phyloP scores from a whole-genome alignment of 2,888 invertebrate genomes.

The Papilio gigon region DNA sequence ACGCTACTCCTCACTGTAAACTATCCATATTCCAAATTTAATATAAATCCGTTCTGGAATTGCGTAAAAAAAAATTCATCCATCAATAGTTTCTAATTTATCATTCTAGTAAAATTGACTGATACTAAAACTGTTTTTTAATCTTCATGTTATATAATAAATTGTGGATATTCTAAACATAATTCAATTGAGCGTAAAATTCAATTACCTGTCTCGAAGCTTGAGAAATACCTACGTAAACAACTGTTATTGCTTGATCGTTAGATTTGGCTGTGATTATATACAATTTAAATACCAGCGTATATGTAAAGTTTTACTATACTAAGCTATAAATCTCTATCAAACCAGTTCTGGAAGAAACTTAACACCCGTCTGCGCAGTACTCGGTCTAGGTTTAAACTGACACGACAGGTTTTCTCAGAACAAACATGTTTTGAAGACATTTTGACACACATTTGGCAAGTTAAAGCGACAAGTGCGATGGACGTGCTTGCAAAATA shows the following conservation, averaged over 20 bases:
- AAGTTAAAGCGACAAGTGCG: background rate
- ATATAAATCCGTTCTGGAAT: too few relatives aligned
- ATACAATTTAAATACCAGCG: background rate
- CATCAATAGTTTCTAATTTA: too few relatives aligned
- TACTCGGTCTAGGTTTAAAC: slow-evolving; percentile 8
- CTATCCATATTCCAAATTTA: too few relatives aligned
- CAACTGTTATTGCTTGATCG: background rate
- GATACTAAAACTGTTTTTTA: background rate
- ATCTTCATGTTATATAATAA: background rate
- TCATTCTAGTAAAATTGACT: too few relatives aligned
- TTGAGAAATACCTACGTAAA: background rate
- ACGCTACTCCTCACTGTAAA: too few relatives aligned
- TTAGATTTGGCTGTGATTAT: background rate
- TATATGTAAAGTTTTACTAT: background rate
- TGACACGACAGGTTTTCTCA: slow-evolving; percentile 3
- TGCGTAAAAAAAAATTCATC: too few relatives aligned
- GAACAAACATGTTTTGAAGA: slow-evolving; percentile 1
- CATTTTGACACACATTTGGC: slow-evolving; percentile 18
- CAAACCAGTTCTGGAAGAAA: slow-evolving; percentile 17
- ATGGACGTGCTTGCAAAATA: background rate
- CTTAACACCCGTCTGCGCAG: slow-evolving; percentile 10
- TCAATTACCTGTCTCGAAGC: background rate
- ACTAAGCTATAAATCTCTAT: background rate
- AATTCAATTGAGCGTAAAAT: background rate
- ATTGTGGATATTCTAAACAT: background rate